phyloP scores from a whole-genome alignment of 2,888 invertebrate species.

The Andrena camellia region DNA sequence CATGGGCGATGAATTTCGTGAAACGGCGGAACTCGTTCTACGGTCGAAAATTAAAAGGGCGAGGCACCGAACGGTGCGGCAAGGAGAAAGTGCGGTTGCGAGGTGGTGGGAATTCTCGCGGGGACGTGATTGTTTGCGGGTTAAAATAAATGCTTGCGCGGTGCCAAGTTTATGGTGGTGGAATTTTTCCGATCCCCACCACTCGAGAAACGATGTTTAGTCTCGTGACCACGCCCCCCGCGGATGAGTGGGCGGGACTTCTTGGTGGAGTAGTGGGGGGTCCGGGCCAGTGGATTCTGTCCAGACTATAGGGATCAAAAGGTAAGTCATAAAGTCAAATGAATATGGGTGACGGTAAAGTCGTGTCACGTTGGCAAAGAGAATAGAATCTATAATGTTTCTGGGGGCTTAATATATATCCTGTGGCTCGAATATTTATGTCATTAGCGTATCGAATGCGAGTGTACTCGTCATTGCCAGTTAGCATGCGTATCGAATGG shows the following conservation, averaged over 20 bases:
- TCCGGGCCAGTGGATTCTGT: too few species aligned
- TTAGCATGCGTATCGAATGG: slow-evolving; percentile 34
- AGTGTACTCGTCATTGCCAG: slow-evolving; percentile 38
- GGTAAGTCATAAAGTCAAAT: too few species aligned
- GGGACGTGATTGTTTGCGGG: slow-evolving; percentile 22
- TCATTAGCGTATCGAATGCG: neutral
- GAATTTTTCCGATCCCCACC: too few species aligned
- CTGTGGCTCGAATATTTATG: neutral
- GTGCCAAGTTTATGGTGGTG: neutral
- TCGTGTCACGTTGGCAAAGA: too few species aligned
- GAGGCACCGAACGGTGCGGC: neutral
- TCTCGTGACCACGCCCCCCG: too few species aligned
- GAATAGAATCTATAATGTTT: neutral
- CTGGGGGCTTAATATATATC: neutral
- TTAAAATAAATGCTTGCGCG: neutral
- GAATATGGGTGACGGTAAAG: too few species aligned
- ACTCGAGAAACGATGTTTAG: too few species aligned
- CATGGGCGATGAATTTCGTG: slow-evolving; percentile 26
- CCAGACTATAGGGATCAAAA: too few species aligned
- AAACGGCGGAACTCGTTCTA: neutral
- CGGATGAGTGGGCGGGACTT: too few species aligned
- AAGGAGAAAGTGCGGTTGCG: slow-evolving; percentile 19
- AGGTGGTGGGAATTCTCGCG: slow-evolving; percentile 8
- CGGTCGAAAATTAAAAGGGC: slow-evolving; percentile 6
- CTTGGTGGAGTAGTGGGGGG: too few species aligned